Evolutionary conservation across 1,140 invertebrate genomes (phyloP), one percentile per base, ranked within the genome.

Genomic region (Heliconius hewitsoni): DNA sequence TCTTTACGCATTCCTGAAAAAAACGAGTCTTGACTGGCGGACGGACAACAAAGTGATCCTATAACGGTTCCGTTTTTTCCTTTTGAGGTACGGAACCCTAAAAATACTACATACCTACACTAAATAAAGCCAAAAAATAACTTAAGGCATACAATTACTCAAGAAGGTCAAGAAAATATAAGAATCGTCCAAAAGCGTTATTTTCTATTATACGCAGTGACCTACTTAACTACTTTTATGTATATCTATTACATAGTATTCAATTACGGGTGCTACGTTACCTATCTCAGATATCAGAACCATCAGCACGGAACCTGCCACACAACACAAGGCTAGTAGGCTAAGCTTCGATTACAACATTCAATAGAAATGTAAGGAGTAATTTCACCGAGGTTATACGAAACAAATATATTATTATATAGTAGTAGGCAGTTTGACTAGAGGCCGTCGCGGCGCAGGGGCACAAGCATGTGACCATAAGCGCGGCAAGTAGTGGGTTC

Each of bases 241-340:
- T n/a, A 78, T 80, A 82, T 85, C 76, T 71, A 76, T 86, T 85
- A 86, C 82, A 83, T 76, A 79, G 83, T 87, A 80, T 87, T 77
- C 71, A 74, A 74, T 86, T 82, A 19, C 79, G 34, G 76, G 81
- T 84, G 57, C 71, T 55, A 71, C 76, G 81, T 84, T 86, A 77
- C 81, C 18, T 71, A 76, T 79, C 84, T 92, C 89, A 82, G 79
- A 75, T 91, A 78, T 87, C 89, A 77, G 81, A 80, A 57, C 77
- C 89, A 87, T 57, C 85, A 84, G 82, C 74, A 79, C 80, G 88
- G 88, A 91, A 91, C 87, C 83, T 88, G 89, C 85, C 82, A 82
- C 82, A 75, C 42, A 16, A 74, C 78, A 80, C 85, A 90, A 90
- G 71, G 71, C 71, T 42, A 72, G 71, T 72, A 72, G 71, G 60